Conservation (phyloP, 1,140 invertebrate genomes). For the Berghia stephanieae region DNA sequence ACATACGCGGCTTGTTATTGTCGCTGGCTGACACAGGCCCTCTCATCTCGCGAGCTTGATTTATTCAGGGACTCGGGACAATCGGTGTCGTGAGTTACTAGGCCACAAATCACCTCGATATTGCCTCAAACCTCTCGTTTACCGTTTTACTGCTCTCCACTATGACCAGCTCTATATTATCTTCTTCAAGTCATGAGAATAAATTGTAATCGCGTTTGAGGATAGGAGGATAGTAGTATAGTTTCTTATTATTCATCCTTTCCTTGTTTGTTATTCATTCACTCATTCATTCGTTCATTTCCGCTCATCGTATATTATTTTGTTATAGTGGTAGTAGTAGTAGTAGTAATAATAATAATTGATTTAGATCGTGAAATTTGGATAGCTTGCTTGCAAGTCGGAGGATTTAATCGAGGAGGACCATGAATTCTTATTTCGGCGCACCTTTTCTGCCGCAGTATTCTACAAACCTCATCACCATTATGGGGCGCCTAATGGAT, state of each 20-base stretch:
- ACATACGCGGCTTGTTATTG: conserved; percentile 46
- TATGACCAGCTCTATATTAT: too few relatives aligned
- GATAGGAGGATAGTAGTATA: too few relatives aligned
- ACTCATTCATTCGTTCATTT: too few relatives aligned
- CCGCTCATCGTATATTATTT: too few relatives aligned
- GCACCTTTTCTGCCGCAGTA: conserved; percentile 57
- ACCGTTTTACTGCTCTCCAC: too few relatives aligned
- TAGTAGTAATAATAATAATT: too few relatives aligned
- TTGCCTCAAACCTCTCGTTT: too few relatives aligned
- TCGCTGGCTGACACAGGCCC: conserved; percentile 32
- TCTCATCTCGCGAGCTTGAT: conserved; percentile 56
- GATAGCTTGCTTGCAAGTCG: conserved; percentile 44
- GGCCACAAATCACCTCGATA: conserved; percentile 60
- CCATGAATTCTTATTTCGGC: conserved; percentile 59
- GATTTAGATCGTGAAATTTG: conserved; percentile 52
- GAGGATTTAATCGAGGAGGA: conserved; percentile 46
- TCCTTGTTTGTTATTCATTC: too few relatives aligned
- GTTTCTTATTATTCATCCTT: too few relatives aligned
- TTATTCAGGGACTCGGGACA: conserved; percentile 55
- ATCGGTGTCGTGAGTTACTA: conserved; percentile 48
- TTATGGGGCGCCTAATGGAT: conserved; percentile 50
- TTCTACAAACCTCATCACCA: conserved; percentile 52
- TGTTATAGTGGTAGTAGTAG: too few relatives aligned
- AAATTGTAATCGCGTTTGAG: too few relatives aligned
- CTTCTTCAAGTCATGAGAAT: too few relatives aligned